These are phyloP conservation scores for Bucco capensis DNA, from an alignment of 2,113 vertebrate genomes.

Conservation along the genomic window DNA sequence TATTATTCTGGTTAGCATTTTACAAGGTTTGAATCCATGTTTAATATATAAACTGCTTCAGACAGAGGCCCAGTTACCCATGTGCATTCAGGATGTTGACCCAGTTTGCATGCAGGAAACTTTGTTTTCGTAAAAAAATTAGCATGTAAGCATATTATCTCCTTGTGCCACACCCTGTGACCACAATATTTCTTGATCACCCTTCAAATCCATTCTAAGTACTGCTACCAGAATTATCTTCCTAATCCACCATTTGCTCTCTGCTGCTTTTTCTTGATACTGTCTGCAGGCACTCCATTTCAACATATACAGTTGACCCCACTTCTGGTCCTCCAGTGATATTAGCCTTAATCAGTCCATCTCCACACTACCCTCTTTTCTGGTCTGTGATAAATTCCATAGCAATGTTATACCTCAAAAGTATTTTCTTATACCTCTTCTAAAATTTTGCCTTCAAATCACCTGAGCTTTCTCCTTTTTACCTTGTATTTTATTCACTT, in stretches of 20 bases:
- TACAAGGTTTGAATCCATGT: neutral
- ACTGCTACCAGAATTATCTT: neutral
- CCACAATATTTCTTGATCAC: neutral
- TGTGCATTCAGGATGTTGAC: neutral
- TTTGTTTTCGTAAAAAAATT: neutral
- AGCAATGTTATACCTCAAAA: neutral
- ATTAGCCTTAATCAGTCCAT: neutral
- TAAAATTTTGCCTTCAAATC: neutral
- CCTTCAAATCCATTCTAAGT: neutral
- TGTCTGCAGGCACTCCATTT: rapidly evolving
- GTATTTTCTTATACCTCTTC: neutral
- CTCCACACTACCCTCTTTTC: neutral
- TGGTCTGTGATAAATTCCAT: neutral
- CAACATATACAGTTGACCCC: neutral
- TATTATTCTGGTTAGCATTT: neutral
- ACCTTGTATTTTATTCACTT: neutral
- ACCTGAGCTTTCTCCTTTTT: neutral
- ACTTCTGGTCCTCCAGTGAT: neutral
- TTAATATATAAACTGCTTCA: neutral
- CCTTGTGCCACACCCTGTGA: neutral
- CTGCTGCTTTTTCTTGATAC: neutral
- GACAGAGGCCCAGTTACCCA: neutral
- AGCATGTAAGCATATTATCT: neutral
- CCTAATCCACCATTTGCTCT: neutral
- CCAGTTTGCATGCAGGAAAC: neutral